phyloP scores from a whole-genome alignment of 2,888 invertebrate genomes.

The Podabrus alpinus region DNA sequence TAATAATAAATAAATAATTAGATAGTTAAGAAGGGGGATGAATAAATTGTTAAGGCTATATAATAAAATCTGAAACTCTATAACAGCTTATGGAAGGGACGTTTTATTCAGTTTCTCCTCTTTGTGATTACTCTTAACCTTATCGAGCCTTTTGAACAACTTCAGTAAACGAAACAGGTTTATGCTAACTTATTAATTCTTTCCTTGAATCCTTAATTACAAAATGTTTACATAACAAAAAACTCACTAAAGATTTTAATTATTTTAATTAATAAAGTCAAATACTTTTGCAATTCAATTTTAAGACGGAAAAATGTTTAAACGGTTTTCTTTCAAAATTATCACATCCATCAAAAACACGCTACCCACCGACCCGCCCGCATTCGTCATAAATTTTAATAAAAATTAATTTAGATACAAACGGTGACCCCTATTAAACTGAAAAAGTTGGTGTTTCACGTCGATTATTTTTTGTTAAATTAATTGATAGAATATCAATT shows the following conservation, averaged over 20 bases:
- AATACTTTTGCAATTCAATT: not conserved
- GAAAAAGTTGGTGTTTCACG: not conserved
- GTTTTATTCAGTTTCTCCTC: conserved; percentile 30
- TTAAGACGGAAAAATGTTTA: not conserved
- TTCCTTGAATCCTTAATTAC: conserved; percentile 19
- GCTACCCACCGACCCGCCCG: not conserved
- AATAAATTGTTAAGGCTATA: not conserved
- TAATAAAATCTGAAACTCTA: conserved; percentile 25
- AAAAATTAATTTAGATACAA: not conserved
- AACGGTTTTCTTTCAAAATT: not conserved
- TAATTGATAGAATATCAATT: not conserved
- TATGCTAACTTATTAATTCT: conserved; percentile 23
- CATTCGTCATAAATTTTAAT: not conserved
- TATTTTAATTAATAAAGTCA: not conserved
- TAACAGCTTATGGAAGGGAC: conserved; percentile 25
- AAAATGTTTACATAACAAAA: not conserved
- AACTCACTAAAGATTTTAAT: not conserved
- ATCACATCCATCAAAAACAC: not conserved
- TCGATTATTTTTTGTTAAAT: not conserved
- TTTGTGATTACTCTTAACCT: conserved; percentile 30
- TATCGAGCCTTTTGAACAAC: conserved; percentile 24
- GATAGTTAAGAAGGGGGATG: not conserved
- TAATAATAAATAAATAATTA: not conserved
- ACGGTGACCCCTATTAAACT: not conserved
- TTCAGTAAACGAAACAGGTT: conserved; percentile 24